phyloP scores from a whole-genome alignment of 2,888 invertebrate species.

The Pyrgus malvae region DNA sequence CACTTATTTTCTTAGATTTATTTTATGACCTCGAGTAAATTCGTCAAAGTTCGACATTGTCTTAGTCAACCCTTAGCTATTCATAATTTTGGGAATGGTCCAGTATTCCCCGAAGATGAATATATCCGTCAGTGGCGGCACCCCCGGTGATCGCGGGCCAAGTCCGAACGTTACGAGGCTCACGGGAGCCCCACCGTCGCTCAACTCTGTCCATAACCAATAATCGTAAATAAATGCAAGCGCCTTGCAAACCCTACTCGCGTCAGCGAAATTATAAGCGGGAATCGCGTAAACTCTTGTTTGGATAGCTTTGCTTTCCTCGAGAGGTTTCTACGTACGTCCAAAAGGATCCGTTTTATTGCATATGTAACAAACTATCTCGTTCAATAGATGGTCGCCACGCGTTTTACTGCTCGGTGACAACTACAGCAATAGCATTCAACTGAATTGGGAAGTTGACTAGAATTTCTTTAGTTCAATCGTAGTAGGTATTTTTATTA shows the following conservation, averaged over 20 bases:
- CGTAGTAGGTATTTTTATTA: no score
- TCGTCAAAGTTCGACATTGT: slow-evolving; percentile 7
- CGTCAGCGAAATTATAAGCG: slow-evolving; percentile 45
- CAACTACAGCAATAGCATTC: slow-evolving; percentile 11
- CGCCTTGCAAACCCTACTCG: slow-evolving; percentile 26
- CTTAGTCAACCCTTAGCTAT: slow-evolving; percentile 34
- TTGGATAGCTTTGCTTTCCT: slow-evolving; percentile 32
- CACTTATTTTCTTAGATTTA: no score
- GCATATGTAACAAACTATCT: slow-evolving; percentile 3
- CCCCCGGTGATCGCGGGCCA: slow-evolving; percentile 54
- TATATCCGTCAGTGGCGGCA: slow-evolving; percentile 73
- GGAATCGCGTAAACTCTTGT: slow-evolving; percentile 31
- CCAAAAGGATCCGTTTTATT: slow-evolving; percentile 11
- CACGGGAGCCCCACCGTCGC: slow-evolving; percentile 68
- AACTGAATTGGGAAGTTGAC: slow-evolving; percentile 9
- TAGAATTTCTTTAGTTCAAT: no score
- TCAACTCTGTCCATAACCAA: slow-evolving; percentile 79
- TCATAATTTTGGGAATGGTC: slow-evolving; percentile 67
- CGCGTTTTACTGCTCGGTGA: background rate
- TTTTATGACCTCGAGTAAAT: no score
- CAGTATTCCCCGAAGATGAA: slow-evolving; percentile 69
- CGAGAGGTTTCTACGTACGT: slow-evolving; percentile 27
- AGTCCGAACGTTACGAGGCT: slow-evolving; percentile 78
- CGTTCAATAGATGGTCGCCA: background rate
- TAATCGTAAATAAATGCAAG: slow-evolving; percentile 73